These are phyloP conservation scores for Aphelenchoides bicaudatus DNA, from an alignment of 2,888 invertebrate species.

Conservation along the genomic window DNA sequence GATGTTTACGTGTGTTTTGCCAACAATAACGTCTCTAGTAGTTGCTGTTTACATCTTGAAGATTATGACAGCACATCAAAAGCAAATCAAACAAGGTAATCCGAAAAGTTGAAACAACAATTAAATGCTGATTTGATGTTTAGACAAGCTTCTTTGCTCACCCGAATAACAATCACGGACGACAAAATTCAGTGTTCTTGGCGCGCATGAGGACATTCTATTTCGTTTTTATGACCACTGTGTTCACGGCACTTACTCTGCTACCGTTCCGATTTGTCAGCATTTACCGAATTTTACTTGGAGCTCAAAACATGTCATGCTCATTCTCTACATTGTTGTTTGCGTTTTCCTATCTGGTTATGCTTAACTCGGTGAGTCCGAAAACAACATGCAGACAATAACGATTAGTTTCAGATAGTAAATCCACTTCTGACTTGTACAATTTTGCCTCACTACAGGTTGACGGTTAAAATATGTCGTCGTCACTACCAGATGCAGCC, in stretches of 20 bases:
- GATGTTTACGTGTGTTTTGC: too few relatives aligned
- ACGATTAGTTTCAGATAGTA: conserved; percentile 45
- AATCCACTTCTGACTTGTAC: conserved; percentile 58
- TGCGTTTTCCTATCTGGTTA: conserved; percentile 16
- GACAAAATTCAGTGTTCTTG: conserved; percentile 33
- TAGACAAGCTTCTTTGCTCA: conserved; percentile 22
- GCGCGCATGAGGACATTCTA: conserved; percentile 56
- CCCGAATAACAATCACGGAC: conserved; percentile 11
- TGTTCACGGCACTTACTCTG: conserved; percentile 50
- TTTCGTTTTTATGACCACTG: conserved; percentile 59
- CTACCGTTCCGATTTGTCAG: conserved; percentile 51
- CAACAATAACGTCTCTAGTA: conserved; percentile 53
- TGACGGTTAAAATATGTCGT: conserved; percentile 27
- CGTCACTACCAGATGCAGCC: conserved; percentile 5
- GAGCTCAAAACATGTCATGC: too few relatives aligned
- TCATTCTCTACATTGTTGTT: conserved; percentile 7
- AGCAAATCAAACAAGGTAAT: conserved; percentile 46
- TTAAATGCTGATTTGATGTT: background rate
- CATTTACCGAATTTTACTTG: conserved; percentile 28
- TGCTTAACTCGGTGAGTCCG: conserved; percentile 51
- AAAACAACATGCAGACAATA: conserved; percentile 17
- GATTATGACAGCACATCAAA: conserved; percentile 49
- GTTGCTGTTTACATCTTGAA: conserved; percentile 57
- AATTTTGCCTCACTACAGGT: conserved; percentile 57
- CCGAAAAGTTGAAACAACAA: conserved; percentile 3